A percentile compares a stretch with the other conserved stretches of the same genome.
Evolutionary conservation across 2,113 vertebrate genomes (phyloP).

Genomic region (Neogale vison): DNA sequence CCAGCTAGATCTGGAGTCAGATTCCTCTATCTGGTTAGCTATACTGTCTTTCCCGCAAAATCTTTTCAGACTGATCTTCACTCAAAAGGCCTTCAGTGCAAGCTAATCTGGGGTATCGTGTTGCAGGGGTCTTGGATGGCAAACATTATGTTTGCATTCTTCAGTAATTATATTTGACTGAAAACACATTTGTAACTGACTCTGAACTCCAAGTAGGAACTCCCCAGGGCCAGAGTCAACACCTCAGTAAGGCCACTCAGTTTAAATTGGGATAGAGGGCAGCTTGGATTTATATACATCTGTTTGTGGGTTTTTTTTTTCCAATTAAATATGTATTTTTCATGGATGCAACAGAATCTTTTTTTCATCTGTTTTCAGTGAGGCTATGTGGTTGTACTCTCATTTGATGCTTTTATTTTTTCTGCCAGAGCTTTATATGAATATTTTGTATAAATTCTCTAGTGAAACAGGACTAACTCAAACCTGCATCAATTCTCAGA

Average conservation of each 20-base stretch:
- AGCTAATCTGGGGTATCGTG: slow-evolving; percentile 56
- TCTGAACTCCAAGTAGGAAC: not conserved
- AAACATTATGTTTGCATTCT: slow-evolving; percentile 59
- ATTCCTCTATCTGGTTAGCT: slow-evolving; percentile 31
- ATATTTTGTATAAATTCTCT: not conserved
- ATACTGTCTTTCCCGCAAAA: not conserved
- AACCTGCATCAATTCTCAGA: not conserved
- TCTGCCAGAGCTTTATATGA: not conserved
- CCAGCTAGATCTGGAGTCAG: not conserved
- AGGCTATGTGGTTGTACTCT: not conserved
- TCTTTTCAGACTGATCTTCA: slow-evolving; percentile 11
- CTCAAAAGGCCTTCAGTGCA: slow-evolving; percentile 11
- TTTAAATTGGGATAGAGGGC: not conserved
- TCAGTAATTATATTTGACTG: slow-evolving; percentile 60
- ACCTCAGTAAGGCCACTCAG: not conserved
- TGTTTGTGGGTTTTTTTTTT: not conserved
- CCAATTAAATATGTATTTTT: not conserved
- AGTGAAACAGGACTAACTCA: not conserved
- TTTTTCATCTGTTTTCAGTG: not conserved
- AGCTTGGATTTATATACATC: not conserved
- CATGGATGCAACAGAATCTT: not conserved
- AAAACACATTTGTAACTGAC: slow-evolving; percentile 68
- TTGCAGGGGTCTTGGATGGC: slow-evolving; percentile 60
- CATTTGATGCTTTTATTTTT: not conserved
- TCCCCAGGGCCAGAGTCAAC: slow-evolving; percentile 7